phyloP scores from a whole-genome alignment of 2,113 vertebrate genomes.

The Collichthys lucidus region DNA sequence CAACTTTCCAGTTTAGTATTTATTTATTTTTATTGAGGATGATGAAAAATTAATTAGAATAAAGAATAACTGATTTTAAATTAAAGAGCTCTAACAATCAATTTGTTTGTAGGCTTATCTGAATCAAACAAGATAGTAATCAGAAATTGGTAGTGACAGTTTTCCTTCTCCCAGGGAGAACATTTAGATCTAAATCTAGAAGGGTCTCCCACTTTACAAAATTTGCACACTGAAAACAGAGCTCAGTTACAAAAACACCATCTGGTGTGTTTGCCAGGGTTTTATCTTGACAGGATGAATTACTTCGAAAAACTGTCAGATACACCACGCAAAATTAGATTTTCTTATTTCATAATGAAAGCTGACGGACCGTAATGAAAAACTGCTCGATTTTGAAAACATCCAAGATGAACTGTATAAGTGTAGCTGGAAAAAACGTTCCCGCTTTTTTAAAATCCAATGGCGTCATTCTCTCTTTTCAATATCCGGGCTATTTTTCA shows the following conservation, averaged over 20 bases:
- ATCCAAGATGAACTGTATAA: slow-evolving; percentile 71
- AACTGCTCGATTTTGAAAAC: slow-evolving; percentile 75
- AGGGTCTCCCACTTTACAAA: slow-evolving; percentile 54
- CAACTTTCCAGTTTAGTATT: slow-evolving; percentile 32
- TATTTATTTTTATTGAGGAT: not conserved
- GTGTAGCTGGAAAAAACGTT: slow-evolving; percentile 53
- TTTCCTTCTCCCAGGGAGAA: not conserved
- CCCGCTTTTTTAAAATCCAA: slow-evolving; percentile 50
- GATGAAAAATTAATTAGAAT: slow-evolving; percentile 10
- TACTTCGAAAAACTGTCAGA: slow-evolving; percentile 82
- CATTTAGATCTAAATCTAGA: slow-evolving; percentile 52
- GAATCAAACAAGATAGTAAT: slow-evolving; percentile 29
- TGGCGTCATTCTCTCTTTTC: slow-evolving; percentile 62
- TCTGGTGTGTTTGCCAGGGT: slow-evolving; percentile 77
- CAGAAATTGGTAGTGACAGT: slow-evolving; percentile 7
- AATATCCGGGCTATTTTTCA: slow-evolving; percentile 63
- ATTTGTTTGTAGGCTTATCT: slow-evolving; percentile 34
- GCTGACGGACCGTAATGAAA: slow-evolving; percentile 82
- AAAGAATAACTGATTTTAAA: slow-evolving; percentile 6
- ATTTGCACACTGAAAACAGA: slow-evolving; percentile 59
- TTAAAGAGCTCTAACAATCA: slow-evolving; percentile 12
- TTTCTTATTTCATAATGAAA: slow-evolving; percentile 81
- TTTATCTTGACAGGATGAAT: slow-evolving; percentile 82
- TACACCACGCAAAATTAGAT: slow-evolving; percentile 79
- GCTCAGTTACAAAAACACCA: slow-evolving; percentile 80